Conservation (phyloP, 2,888 invertebrate species). For the Theristus sp. region DNA sequence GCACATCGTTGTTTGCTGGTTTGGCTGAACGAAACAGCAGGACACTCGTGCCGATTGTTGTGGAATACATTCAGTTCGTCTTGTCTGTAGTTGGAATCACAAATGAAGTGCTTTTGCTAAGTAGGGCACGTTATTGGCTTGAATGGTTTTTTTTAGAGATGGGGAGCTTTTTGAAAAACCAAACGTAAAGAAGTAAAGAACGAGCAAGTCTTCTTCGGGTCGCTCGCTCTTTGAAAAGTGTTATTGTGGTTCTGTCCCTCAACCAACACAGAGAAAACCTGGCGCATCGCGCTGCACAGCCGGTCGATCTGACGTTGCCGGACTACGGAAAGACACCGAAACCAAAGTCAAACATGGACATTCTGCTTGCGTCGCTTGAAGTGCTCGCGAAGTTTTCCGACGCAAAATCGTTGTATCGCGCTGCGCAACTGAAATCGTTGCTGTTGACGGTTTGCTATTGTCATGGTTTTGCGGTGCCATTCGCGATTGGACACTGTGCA, state of each 20-base stretch:
- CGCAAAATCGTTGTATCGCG: constrained; percentile 57
- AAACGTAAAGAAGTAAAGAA: too few species aligned
- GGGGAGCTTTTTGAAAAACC: too few species aligned
- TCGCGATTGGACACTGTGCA: too few species aligned
- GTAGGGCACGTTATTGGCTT: background rate
- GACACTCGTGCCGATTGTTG: constrained; percentile 56
- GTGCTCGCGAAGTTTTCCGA: constrained; percentile 60
- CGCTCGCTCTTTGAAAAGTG: too few species aligned
- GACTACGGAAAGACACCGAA: background rate
- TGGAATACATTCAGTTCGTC: constrained; percentile 54
- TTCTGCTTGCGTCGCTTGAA: constrained; percentile 47
- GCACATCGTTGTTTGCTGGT: constrained; percentile 41
- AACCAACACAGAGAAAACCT: too few species aligned
- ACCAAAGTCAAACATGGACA: background rate
- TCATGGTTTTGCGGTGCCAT: background rate
- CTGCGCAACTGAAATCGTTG: constrained; percentile 47
- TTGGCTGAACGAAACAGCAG: constrained; percentile 60
- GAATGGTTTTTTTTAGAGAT: too few species aligned
- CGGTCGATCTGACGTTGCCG: background rate
- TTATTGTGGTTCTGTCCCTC: too few species aligned
- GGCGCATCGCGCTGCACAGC: background rate
- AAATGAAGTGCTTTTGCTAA: constrained; percentile 6
- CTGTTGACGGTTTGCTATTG: background rate
- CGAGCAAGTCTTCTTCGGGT: too few species aligned
- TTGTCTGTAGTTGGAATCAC: too few species aligned